A percentile compares a stretch with the other conserved stretches of the same genome.
These are phyloP conservation scores for Salminus brasiliensis DNA, from an alignment of 2,113 vertebrate genomes.

Conservation along the genomic window DNA sequence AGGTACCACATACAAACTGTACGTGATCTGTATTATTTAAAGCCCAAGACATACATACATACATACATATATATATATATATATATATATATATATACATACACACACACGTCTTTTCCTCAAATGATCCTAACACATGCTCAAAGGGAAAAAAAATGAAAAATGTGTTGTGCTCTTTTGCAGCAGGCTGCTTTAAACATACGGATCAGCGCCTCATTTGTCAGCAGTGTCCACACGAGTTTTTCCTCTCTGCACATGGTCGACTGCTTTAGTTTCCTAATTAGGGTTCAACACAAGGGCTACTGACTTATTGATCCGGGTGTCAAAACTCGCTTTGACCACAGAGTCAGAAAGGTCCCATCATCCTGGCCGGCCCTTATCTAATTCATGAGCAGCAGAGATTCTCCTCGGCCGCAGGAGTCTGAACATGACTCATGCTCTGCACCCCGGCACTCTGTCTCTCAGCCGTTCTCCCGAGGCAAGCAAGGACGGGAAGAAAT, in stretches of 20 bases:
- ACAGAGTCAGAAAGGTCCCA: constrained; percentile 55
- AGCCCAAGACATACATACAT: too few species aligned
- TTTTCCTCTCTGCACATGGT: constrained; percentile 69
- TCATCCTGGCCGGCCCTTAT: constrained; percentile 38
- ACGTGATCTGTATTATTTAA: too few species aligned
- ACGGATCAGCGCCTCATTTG: constrained; percentile 54
- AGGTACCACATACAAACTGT: too few species aligned
- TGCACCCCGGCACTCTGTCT: constrained; percentile 10
- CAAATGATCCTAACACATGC: too few species aligned
- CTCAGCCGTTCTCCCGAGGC: not conserved
- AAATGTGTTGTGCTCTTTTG: not conserved
- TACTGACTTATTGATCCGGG: constrained; percentile 80
- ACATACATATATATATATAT: too few species aligned
- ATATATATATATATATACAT: not conserved
- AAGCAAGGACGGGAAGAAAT: constrained; percentile 18
- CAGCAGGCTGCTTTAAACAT: constrained; percentile 32
- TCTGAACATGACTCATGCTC: constrained; percentile 40
- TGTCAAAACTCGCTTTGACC: constrained; percentile 75
- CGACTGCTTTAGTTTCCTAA: constrained; percentile 76
- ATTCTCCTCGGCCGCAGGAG: constrained; percentile 7
- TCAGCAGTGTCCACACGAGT: constrained; percentile 64
- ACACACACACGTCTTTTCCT: too few species aligned
- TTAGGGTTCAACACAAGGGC: constrained; percentile 79
- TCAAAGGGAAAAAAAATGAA: not conserved
- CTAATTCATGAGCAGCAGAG: constrained; percentile 51